phyloP scores from a whole-genome alignment of 2,113 vertebrate genomes.

The Aleadryas rufinucha region DNA sequence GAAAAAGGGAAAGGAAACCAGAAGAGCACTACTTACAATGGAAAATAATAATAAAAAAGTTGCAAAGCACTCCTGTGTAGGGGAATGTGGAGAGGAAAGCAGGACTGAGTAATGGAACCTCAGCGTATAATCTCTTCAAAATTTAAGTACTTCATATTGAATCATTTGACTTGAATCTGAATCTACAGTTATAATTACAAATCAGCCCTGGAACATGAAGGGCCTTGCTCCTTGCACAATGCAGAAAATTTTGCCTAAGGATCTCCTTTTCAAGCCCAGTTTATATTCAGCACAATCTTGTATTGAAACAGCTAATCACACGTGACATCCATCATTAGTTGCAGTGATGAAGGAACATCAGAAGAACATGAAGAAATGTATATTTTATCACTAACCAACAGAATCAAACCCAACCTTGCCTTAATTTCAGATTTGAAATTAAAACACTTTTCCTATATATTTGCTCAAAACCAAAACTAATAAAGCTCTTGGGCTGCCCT shows the following conservation, averaged over 20 bases:
- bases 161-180: background rate
- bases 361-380: background rate
- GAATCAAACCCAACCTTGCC: background rate
- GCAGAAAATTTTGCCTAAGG: background rate
- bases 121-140: background rate
- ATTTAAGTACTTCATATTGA: background rate
- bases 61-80: background rate
- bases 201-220: background rate
- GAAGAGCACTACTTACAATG: background rate
- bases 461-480: background rate
- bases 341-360: background rate
- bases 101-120: background rate
- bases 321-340: background rate
- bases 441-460: background rate
- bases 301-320: background rate
- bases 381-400: background rate
- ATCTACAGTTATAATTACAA: background rate
- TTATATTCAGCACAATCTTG: background rate
- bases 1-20: conserved; percentile 12
- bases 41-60: conserved; percentile 37
- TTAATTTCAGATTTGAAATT: background rate
- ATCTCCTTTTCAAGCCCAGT: background rate
- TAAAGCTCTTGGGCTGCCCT: background rate
- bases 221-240: background rate
- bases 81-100: background rate